Conservation (phyloP, 2,797 vertebrate genomes). For the Tarsius wallacei region DNA sequence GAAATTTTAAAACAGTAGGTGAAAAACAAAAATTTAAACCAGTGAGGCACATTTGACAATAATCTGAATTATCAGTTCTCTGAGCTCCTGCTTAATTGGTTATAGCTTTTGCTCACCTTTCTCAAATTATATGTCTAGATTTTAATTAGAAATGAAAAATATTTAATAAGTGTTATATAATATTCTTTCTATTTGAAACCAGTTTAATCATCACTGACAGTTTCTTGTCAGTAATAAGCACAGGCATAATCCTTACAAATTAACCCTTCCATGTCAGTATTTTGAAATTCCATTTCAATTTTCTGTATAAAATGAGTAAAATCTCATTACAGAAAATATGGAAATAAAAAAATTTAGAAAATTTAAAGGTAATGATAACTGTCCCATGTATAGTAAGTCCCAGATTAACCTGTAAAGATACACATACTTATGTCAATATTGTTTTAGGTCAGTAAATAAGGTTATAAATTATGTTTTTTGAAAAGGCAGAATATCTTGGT, state of each 20-base stretch:
- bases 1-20: background rate
- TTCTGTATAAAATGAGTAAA: background rate
- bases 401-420: background rate
- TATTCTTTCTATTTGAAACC: background rate
- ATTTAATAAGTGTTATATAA: background rate
- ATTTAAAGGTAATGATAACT: background rate
- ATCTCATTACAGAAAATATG: background rate
- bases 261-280: background rate
- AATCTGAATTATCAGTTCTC: background rate
- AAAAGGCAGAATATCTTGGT: background rate
- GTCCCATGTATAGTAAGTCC: background rate
- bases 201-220: slow-evolving; percentile 37
- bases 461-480: background rate
- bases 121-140: background rate
- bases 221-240: slow-evolving; percentile 14
- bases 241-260: background rate
- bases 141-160: slow-evolving; percentile 24
- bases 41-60: background rate
- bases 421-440: background rate
- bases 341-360: background rate
- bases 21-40: background rate
- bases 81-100: background rate
- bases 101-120: background rate
- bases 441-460: background rate
- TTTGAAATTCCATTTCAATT: background rate